These are phyloP conservation scores for Sipunculus nudus DNA, from an alignment of 2,888 invertebrate genomes.

Conservation along the genomic window DNA sequence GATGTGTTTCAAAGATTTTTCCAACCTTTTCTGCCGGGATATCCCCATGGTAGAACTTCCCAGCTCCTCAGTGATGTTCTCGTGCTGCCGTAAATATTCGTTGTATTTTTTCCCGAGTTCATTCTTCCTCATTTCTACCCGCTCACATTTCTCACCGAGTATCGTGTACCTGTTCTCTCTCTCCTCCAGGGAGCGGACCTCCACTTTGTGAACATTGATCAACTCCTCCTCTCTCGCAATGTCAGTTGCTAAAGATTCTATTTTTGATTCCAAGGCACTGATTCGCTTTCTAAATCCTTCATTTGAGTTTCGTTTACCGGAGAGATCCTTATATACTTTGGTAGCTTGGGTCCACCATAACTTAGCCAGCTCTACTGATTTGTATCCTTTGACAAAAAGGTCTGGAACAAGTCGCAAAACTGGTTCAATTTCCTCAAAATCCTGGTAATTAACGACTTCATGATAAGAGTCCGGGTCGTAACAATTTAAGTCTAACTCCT, in stretches of 20 bases:
- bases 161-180: constrained; percentile 9
- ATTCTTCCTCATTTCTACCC: constrained; percentile 17
- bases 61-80: constrained; percentile 22
- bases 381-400: constrained; percentile 57
- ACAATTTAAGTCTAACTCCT: constrained; percentile 41
- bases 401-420: constrained; percentile 56
- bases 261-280: constrained; percentile 7
- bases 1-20: constrained; percentile 32
- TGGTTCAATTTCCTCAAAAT: constrained; percentile 46
- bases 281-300: no score
- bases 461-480: constrained; percentile 57
- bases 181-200: constrained; percentile 2
- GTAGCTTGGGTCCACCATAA: constrained; percentile 50
- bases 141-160: constrained; percentile 32
- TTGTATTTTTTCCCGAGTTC: constrained; percentile 33
- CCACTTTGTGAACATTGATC: constrained; percentile 2
- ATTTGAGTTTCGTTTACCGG: no score
- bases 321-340: no score
- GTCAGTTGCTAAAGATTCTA: constrained; percentile 6
- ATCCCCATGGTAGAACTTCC: constrained; percentile 18
- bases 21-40: constrained; percentile 26
- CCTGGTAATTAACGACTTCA: constrained; percentile 48
- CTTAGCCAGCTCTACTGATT: constrained; percentile 54
- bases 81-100: constrained; percentile 11
- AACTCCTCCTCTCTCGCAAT: constrained; percentile 8